Percentiles rank a stretch among this genome's conserved stretches.
phyloP scores from a whole-genome alignment of 2,113 vertebrate genomes.

The Hymenochirus boettgeri region DNA sequence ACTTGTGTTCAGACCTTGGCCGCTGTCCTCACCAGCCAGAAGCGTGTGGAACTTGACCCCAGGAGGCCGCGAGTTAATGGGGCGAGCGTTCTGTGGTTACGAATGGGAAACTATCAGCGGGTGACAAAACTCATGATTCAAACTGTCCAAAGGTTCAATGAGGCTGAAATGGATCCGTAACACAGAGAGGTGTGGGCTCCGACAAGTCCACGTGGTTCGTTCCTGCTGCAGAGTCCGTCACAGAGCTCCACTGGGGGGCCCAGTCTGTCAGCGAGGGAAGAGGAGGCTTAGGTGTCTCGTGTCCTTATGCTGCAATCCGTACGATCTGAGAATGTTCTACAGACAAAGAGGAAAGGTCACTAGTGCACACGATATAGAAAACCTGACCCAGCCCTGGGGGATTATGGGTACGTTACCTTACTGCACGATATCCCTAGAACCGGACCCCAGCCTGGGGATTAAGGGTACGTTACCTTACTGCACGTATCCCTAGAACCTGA shows the following conservation, averaged over 20 bases:
- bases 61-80: too few species aligned
- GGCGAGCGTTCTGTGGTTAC: conserved; percentile 11
- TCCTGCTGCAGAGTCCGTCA: conserved; percentile 51
- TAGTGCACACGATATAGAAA: too few species aligned
- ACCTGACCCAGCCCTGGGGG: too few species aligned
- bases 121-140: background rate
- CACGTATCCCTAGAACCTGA: too few species aligned
- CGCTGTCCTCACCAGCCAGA: too few species aligned
- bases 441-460: too few species aligned
- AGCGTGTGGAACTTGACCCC: too few species aligned
- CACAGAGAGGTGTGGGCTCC: conserved; percentile 5
- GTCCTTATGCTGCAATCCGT: conserved; percentile 83
- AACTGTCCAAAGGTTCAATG: conserved; percentile 2
- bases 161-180: conserved; percentile 27
- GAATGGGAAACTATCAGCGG: background rate
- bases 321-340: conserved; percentile 94
- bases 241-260: conserved; percentile 44
- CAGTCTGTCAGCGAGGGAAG: background rate
- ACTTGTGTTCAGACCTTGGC: background rate
- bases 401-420: too few species aligned
- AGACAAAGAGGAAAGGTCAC: conserved; percentile 44
- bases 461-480: too few species aligned
- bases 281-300: conserved; percentile 73
- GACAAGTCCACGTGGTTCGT: conserved; percentile 3
- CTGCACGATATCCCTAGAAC: too few species aligned